Evolutionary conservation across 2,113 vertebrate species (phyloP).

Genomic region (Salvelinus alpinus): DNA sequence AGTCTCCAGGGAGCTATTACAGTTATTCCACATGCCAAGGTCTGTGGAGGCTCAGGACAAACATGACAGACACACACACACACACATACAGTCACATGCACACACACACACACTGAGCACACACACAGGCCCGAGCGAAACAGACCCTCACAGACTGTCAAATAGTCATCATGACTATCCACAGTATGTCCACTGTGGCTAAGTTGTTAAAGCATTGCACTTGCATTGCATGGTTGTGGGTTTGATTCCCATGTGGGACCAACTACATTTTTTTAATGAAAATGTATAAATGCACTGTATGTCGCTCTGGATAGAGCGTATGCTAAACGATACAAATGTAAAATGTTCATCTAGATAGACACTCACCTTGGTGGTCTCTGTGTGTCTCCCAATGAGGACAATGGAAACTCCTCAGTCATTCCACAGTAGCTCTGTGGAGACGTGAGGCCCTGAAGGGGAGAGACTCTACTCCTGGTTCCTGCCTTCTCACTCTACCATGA

Average conservation of each 20-base stretch:
- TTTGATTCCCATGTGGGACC: no score
- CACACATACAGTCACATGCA: constrained; percentile 1
- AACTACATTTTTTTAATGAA: no score
- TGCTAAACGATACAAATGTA: not conserved
- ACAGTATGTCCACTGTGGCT: no score
- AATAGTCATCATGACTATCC: not conserved
- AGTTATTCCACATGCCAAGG: constrained; percentile 8
- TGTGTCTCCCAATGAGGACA: constrained; percentile 29
- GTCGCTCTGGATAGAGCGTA: no score
- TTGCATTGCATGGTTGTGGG: no score
- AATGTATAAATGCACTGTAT: no score
- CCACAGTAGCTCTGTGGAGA: constrained; percentile 35
- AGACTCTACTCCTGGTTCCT: constrained; percentile 53
- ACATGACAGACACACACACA: constrained; percentile 16
- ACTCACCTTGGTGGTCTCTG: constrained; percentile 28
- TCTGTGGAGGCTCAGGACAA: constrained; percentile 22
- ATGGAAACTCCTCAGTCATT: constrained; percentile 62
- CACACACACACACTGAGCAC: not conserved
- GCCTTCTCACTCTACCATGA: constrained; percentile 32
- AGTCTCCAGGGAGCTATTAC: constrained; percentile 31
- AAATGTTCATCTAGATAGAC: constrained; percentile 39
- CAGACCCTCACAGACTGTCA: constrained; percentile 7
- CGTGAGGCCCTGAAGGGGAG: constrained; percentile 49
- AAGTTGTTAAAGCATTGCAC: no score
- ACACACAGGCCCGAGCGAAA: not conserved